Conservation (phyloP, 1,140 invertebrate genomes). For the Zaprionus ornatus region DNA sequence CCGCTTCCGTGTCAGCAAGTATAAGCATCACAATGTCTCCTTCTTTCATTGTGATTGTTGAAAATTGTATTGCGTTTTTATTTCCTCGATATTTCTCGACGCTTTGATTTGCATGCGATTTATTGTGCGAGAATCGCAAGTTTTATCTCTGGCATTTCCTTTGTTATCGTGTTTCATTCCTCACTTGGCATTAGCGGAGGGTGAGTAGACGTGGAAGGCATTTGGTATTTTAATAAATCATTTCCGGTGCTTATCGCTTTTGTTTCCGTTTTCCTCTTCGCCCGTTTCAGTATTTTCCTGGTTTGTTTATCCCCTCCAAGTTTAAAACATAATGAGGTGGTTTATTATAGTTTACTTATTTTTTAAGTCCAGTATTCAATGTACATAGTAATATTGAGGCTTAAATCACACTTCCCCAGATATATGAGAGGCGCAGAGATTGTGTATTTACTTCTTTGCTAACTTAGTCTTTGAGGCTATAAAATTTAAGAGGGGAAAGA, state of each 20-base stretch:
- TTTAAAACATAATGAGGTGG: too few species aligned
- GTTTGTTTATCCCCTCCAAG: too few species aligned
- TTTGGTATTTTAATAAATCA: constrained; percentile 76
- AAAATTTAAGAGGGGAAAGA: too few species aligned
- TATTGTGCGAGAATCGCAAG: constrained; percentile 71
- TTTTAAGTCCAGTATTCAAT: too few species aligned
- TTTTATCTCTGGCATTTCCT: constrained; percentile 66
- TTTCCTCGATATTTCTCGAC: constrained; percentile 28
- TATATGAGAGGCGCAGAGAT: too few species aligned
- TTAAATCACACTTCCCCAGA: too few species aligned
- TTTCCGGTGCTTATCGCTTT: constrained; percentile 72
- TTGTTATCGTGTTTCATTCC: constrained; percentile 28
- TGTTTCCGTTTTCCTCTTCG: constrained; percentile 56
- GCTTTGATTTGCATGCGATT: constrained; percentile 66
- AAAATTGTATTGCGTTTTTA: constrained; percentile 36
- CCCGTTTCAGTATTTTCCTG: background rate
- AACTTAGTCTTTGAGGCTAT: too few species aligned
- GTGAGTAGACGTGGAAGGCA: constrained; percentile 2
- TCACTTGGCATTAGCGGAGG: background rate
- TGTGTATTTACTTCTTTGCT: too few species aligned
- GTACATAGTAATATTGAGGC: too few species aligned
- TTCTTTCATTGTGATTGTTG: constrained; percentile 12
- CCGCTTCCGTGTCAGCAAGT: constrained; percentile 58
- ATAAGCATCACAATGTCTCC: background rate
- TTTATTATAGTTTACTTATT: too few species aligned